A percentile compares a stretch with the other conserved stretches of the same genome.
phyloP scores from a whole-genome alignment of 2,797 vertebrate genomes.

The Paratrypauchen microcephalus region DNA sequence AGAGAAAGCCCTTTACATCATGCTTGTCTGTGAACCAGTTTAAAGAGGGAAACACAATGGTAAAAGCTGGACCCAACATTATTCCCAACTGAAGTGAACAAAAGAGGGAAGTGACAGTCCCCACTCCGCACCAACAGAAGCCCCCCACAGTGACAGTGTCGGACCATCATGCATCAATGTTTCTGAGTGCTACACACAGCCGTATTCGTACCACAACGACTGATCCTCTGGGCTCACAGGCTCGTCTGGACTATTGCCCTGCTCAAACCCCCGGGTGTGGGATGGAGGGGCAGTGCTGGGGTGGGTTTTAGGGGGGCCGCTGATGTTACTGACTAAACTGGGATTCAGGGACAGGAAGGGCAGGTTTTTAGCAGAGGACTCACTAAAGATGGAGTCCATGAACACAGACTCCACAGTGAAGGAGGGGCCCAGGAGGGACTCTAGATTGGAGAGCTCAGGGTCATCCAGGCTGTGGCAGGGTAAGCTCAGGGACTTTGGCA shows the following conservation, averaged over 20 bases:
- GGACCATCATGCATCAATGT: slow-evolving; percentile 66
- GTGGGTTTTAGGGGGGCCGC: slow-evolving; percentile 79
- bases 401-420: slow-evolving; percentile 78
- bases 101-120: slow-evolving; percentile 16
- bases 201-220: slow-evolving; percentile 97
- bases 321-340: slow-evolving; percentile 94
- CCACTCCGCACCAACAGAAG: slow-evolving; percentile 45
- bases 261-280: slow-evolving; percentile 45
- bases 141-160: slow-evolving; percentile 42
- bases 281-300: slow-evolving; percentile 61
- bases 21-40: slow-evolving; percentile 18
- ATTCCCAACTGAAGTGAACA: slow-evolving; percentile 37
- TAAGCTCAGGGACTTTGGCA: slow-evolving; percentile 79
- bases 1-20: slow-evolving; percentile 2
- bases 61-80: slow-evolving; percentile 31
- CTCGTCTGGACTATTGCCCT: slow-evolving; percentile 67
- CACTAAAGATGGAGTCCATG: slow-evolving; percentile 80
- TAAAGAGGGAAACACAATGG: slow-evolving; percentile 34
- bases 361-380: slow-evolving; percentile 75
- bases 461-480: slow-evolving; percentile 71
- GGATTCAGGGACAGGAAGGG: slow-evolving; percentile 93
- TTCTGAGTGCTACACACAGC: slow-evolving; percentile 84
- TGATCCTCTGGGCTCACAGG: slow-evolving; percentile 87
- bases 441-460: slow-evolving; percentile 74
- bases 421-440: slow-evolving; percentile 77